These are phyloP conservation scores for Morone saxatilis DNA, from an alignment of 2,113 vertebrate species.

Conservation along the genomic window DNA sequence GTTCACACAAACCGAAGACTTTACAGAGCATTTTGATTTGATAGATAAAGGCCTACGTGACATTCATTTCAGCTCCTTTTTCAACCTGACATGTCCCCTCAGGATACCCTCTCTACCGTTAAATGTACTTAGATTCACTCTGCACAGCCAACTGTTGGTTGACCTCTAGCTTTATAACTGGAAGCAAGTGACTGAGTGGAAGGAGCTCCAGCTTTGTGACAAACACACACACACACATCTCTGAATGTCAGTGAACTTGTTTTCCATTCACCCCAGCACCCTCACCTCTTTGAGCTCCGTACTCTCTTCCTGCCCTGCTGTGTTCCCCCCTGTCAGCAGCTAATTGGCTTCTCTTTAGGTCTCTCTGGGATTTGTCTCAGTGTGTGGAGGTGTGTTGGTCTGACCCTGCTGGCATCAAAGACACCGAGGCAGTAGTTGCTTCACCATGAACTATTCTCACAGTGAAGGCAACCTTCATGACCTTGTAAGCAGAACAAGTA, in stretches of 20 bases:
- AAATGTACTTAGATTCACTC: background rate
- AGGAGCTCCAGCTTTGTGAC: background rate
- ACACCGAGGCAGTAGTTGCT: background rate
- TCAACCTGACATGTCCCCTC: background rate
- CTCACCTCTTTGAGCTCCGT: conserved; percentile 7
- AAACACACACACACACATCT: background rate
- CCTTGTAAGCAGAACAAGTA: conserved; percentile 1
- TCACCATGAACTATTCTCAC: background rate
- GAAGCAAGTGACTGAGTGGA: background rate
- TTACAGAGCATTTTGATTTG: background rate
- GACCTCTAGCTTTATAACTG: conserved; percentile 2
- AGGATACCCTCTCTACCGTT: background rate
- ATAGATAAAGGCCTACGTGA: background rate
- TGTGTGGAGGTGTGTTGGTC: conserved; percentile 33
- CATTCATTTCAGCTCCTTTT: background rate
- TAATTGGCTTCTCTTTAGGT: conserved; percentile 48
- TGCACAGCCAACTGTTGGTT: background rate
- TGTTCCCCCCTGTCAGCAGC: conserved; percentile 36
- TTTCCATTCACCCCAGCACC: conserved; percentile 37
- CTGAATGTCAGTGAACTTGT: conserved; percentile 35
- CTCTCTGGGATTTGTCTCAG: conserved; percentile 1
- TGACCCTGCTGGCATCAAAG: conserved; percentile 33
- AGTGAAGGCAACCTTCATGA: background rate
- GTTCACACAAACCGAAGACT: too few species aligned
- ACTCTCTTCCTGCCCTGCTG: background rate